Base-by-base conservation (phyloP, 53 echinoderm and acorn worm genomes). In the Glandiceps talaboti region DNA sequence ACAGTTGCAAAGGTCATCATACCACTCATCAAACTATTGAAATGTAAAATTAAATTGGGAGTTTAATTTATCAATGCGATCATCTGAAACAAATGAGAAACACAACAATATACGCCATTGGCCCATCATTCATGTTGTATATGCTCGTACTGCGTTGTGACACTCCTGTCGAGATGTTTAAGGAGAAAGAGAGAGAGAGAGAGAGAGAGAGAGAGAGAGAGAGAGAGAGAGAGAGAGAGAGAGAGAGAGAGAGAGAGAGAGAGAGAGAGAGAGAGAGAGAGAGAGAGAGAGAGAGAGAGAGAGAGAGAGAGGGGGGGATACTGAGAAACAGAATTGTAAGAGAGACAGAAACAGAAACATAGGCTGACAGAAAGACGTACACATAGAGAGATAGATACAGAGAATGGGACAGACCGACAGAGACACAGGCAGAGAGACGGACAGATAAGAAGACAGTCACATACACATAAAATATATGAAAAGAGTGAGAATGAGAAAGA, bases 281-380 rank as follows among this genome's bases (percentile, higher is more conserved):
- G 64, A 45, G 64, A 45, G 64, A 45, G 64, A 45, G 64, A 45
- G 64, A 45, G 64, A 45, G 64, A 45, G 64, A 85, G 75, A 79
- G 79, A 1, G 28, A 29, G 6, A 79, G 74, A 28, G 80, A 75
- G 29, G 80, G 30, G 29, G 29, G 33, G 33, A 80, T 32, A 73
- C 73, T 33, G 33, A 74, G 79, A n/a, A 75, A 80, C 80, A 85
- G 80, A 27, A 75, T 33, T 27, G 32, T 10, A 0, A n/a, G 28
- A 79, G 79, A 26, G 79, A n/a, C 29, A 30, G 30, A n/a, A n/a
- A n/a, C n/a, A n/a, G n/a, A n/a, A n/a, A n/a, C n/a, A n/a, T n/a
- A n/a, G n/a, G n/a, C n/a, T n/a, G n/a, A n/a, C n/a, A n/a, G n/a
- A n/a, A n/a, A n/a, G n/a, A n/a, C n/a, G n/a, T n/a, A n/a, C n/a